A percentile compares a stretch with the other conserved stretches of the same genome.
phyloP scores from a whole-genome alignment of 2,888 invertebrate genomes.

The Gortyna flavago region DNA sequence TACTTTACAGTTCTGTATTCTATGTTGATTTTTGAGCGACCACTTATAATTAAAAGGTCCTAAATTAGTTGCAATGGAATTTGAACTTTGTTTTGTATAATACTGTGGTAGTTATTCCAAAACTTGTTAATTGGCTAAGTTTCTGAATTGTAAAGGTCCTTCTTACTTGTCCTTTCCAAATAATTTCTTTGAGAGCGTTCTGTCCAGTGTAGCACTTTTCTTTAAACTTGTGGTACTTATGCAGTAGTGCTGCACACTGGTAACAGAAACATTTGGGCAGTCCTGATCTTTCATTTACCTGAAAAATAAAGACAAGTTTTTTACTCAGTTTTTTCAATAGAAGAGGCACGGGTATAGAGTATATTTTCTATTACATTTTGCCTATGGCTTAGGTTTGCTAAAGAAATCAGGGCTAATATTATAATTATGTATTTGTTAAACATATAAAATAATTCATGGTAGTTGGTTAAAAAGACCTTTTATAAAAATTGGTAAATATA shows the following conservation, averaged over 20 bases:
- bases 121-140: not conserved
- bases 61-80: not conserved
- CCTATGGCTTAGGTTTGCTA: not conserved
- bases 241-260: constrained; percentile 80
- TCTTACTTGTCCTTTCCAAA: constrained; percentile 78
- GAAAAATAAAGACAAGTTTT: constrained; percentile 25
- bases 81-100: not conserved
- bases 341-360: not conserved
- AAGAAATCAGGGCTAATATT: not conserved
- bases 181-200: constrained; percentile 75
- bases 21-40: too few species aligned
- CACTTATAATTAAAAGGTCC: not conserved
- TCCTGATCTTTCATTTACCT: constrained; percentile 75
- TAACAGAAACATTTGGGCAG: constrained; percentile 82
- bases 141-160: not conserved
- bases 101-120: not conserved
- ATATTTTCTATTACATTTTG: not conserved
- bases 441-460: not conserved
- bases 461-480: not conserved
- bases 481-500: not conserved
- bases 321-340: not conserved
- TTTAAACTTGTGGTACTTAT: constrained; percentile 84
- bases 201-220: constrained; percentile 81
- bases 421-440: not conserved
- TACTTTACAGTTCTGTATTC: not conserved